Conservation (phyloP, 1,140 invertebrate genomes). For the Wiebesia pumilae region DNA sequence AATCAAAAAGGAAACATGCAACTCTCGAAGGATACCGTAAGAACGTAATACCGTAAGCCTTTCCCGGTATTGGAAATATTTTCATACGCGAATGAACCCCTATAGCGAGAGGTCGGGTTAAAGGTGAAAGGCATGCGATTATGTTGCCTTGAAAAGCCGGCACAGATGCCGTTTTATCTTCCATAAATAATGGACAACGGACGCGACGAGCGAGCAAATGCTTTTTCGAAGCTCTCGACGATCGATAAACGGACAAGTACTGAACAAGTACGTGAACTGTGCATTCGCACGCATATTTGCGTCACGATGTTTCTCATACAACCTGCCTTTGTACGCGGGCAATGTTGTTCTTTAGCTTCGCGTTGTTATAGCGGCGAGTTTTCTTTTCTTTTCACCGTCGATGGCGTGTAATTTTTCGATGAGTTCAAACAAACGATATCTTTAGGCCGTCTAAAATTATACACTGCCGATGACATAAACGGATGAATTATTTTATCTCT, state of each 20-base stretch:
- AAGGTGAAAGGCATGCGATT: background rate
- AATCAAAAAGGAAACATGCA: background rate
- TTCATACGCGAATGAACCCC: background rate
- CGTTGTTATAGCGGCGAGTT: no score
- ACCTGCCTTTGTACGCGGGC: background rate
- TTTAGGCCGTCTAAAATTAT: no score
- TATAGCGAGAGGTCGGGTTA: background rate
- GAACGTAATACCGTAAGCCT: background rate
- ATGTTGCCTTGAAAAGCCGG: background rate
- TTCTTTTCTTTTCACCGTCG: no score
- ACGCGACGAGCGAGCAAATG: background rate
- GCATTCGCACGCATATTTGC: background rate
- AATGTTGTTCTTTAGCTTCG: background rate
- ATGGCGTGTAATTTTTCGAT: no score
- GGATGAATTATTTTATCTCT: no score
- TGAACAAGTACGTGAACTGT: background rate
- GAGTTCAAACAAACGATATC: no score
- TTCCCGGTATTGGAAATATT: background rate
- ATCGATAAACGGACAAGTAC: background rate
- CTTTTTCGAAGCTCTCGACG: background rate
- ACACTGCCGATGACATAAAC: no score
- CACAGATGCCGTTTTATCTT: background rate
- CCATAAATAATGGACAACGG: slow-evolving; percentile 2
- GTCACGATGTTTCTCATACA: background rate
- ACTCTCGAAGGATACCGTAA: background rate